phyloP scores from a whole-genome alignment of 2,888 invertebrate species.

The Lasius fuliginosus region DNA sequence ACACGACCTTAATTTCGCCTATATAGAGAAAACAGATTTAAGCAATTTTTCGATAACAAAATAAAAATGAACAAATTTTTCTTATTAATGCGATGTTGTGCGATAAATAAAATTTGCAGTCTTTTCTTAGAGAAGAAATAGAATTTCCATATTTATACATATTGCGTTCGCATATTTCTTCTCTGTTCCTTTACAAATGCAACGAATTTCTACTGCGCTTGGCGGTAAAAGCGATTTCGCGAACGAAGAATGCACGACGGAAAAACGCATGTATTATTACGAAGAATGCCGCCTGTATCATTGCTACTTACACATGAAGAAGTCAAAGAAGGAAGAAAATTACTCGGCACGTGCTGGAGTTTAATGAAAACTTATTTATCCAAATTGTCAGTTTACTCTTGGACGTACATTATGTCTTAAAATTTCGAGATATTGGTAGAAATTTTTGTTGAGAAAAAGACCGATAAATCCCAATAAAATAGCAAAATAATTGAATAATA shows the following conservation, averaged over 20 bases:
- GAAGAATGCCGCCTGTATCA: neutral
- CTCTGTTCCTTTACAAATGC: neutral
- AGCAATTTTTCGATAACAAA: too few relatives aligned
- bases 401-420: too few relatives aligned
- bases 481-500: neutral
- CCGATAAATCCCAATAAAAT: neutral
- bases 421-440: too few relatives aligned
- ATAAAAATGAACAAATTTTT: too few relatives aligned
- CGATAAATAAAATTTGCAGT: too few relatives aligned
- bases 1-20: neutral
- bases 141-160: neutral
- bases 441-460: too few relatives aligned
- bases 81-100: too few relatives aligned
- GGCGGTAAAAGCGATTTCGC: constrained; percentile 67
- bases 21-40: too few relatives aligned
- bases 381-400: too few relatives aligned
- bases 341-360: too few relatives aligned
- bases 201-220: constrained; percentile 30
- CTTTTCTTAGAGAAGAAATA: too few relatives aligned
- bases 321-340: neutral
- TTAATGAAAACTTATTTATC: too few relatives aligned
- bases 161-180: neutral
- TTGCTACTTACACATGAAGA: neutral
- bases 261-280: constrained; percentile 10
- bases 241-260: neutral